phyloP scores from a whole-genome alignment of 2,888 invertebrate species.

The Cyaniris semiargus region DNA sequence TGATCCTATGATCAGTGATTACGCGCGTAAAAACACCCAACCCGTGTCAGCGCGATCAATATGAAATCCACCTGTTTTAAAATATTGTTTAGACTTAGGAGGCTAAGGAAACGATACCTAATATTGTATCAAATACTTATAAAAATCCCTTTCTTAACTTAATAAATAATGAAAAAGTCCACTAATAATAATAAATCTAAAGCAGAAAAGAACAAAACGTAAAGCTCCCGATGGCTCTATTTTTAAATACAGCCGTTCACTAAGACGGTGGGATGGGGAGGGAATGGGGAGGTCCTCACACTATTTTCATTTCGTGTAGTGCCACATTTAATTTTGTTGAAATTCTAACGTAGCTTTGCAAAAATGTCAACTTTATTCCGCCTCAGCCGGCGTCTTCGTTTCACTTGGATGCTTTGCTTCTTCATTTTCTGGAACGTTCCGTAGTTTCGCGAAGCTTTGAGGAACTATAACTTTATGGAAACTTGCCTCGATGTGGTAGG shows the following conservation, averaged over 20 bases:
- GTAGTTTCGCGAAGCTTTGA: slow-evolving; percentile 76
- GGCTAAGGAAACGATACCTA: not conserved
- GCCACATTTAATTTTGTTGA: slow-evolving; percentile 81
- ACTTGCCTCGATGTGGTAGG: slow-evolving; percentile 73
- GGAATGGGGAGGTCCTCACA: slow-evolving; percentile 50
- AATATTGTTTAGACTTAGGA: too few species aligned
- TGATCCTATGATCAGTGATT: too few species aligned
- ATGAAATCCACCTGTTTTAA: too few species aligned
- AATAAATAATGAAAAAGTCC: not conserved
- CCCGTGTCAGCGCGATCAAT: too few species aligned
- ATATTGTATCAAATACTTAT: not conserved
- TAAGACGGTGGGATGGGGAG: slow-evolving; percentile 35
- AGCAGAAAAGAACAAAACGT: not conserved
- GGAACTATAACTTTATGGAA: slow-evolving; percentile 78
- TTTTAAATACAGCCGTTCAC: not conserved
- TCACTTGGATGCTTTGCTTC: slow-evolving; percentile 73
- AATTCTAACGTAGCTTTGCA: slow-evolving; percentile 80
- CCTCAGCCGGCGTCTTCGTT: slow-evolving; percentile 73
- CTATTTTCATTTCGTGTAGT: slow-evolving; percentile 78
- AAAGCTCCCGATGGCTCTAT: slow-evolving; percentile 1
- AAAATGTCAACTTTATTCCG: slow-evolving; percentile 81
- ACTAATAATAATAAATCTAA: not conserved
- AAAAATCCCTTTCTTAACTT: not conserved
- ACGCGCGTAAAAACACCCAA: too few species aligned
- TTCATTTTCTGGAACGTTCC: slow-evolving; percentile 76